Base-by-base conservation (phyloP, 1,140 invertebrate genomes). In the Apis laboriosa region DNA sequence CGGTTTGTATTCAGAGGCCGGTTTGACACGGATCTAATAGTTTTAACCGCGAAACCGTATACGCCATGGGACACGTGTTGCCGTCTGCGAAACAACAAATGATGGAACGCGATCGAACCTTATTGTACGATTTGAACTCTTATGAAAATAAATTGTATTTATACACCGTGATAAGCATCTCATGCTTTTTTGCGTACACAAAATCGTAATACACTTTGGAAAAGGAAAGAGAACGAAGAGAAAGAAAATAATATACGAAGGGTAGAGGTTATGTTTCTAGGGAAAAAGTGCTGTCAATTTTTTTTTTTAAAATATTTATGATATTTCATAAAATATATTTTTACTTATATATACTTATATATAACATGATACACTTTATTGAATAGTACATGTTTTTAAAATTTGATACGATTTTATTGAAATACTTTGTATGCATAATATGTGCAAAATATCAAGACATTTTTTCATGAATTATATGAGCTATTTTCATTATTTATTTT, bases 21-120 rank as follows among this genome's bases (percentile, higher is more conserved):
- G 58, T 67, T 68, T 71, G 82, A 82, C 84, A 77, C 80, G 71
- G 80, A 83, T 91, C 83, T 90, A 89, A 89, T 81, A 81, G 85
- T 90, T 89, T 90, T 86, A 89, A 86, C 84, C 86, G 77, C 80
- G 79, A 91, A 89, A 87, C 81, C 84, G 68, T 88, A 89, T 28
- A 63, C 79, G 19, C 80, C 51, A 53, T 13, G 64, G 51, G 60
- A 77, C 87, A 87, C 85, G 81, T 90, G 86, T 81, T 66, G 51
- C 70, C 64, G 49, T 53, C 49, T 58, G 43, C 68, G 63, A 70
- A 61, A 74, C 56, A 64, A 80, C 68, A 77, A 83, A 13, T 60
- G 34, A 53, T 9, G 34, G 55, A 75, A 77, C 76, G 19, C 63
- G 61, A 75, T 81, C 80, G 72, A 81, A 81, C 68, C 79, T 73